Percentiles rank a stretch among this genome's conserved stretches.
phyloP scores from a whole-genome alignment of 2,113 vertebrate genomes.

The Silurus glanis region DNA sequence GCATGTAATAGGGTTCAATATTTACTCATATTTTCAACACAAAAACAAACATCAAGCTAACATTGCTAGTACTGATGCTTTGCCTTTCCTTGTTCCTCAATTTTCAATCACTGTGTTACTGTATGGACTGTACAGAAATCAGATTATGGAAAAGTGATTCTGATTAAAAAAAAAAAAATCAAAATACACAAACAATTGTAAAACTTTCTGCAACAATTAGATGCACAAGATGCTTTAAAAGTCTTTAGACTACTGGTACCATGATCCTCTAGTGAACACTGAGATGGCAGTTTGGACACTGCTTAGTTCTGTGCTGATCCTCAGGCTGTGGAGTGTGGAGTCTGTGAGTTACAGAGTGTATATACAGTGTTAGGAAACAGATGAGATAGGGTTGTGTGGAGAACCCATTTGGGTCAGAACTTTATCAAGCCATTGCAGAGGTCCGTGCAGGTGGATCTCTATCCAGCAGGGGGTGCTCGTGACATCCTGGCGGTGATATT shows the following conservation, averaged over 20 bases:
- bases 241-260: conserved; percentile 22
- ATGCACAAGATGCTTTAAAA: conserved; percentile 22
- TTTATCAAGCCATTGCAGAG: conserved; percentile 97
- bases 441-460: conserved; percentile 94
- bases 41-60: conserved; percentile 36
- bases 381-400: conserved; percentile 95
- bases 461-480: conserved; percentile 99
- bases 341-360: neutral
- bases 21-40: neutral
- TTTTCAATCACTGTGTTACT: neutral
- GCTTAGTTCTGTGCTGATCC: conserved; percentile 4
- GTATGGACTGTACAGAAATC: conserved; percentile 30
- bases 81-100: conserved; percentile 12
- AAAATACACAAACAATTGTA: neutral
- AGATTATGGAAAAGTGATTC: conserved; percentile 1
- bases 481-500: conserved; percentile 97
- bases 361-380: conserved; percentile 82
- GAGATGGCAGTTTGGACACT: conserved; percentile 6
- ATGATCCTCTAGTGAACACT: conserved; percentile 20
- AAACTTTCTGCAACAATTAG: conserved; percentile 1
- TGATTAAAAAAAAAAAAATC: conserved; percentile 13
- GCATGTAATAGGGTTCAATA: conserved; percentile 6
- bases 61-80: conserved; percentile 1
- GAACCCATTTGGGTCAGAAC: conserved; percentile 98
- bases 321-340: neutral